phyloP scores from a whole-genome alignment of 1,140 invertebrate genomes.

The Pseudomyrmex dendroicus region DNA sequence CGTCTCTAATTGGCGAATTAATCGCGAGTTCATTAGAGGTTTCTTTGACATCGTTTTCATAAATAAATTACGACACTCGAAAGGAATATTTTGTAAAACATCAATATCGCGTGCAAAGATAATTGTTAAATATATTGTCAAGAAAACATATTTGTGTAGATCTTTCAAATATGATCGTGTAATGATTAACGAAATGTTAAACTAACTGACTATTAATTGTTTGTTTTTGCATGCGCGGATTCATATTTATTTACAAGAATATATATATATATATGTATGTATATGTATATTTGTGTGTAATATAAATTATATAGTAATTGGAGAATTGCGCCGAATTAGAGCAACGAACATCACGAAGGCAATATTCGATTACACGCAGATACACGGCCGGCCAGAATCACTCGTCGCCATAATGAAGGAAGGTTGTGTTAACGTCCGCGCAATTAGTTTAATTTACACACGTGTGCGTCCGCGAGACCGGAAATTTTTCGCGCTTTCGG shows the following conservation, averaged over 20 bases:
- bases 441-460: conserved; percentile 52
- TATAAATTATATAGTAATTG: conserved; percentile 19
- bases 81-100: not conserved
- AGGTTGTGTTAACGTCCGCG: not conserved
- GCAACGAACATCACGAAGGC: conserved; percentile 38
- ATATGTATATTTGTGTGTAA: not conserved
- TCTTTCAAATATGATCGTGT: no score
- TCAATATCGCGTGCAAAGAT: not conserved
- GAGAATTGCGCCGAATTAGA: conserved; percentile 35
- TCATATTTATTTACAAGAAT: not conserved
- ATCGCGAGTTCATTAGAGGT: not conserved
- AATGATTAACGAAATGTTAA: not conserved
- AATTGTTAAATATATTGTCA: conserved; percentile 17
- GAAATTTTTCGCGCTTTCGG: conserved; percentile 19
- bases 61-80: not conserved
- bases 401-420: conserved; percentile 33
- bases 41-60: not conserved
- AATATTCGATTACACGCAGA: conserved; percentile 34
- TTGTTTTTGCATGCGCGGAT: not conserved
- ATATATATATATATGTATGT: not conserved
- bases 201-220: not conserved
- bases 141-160: no score
- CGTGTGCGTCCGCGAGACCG: not conserved
- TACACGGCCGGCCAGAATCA: conserved; percentile 1
- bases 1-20: not conserved